Evolutionary conservation across 1,140 invertebrate genomes (phyloP).

Genomic region (Trachymyrmex cornetzi): DNA sequence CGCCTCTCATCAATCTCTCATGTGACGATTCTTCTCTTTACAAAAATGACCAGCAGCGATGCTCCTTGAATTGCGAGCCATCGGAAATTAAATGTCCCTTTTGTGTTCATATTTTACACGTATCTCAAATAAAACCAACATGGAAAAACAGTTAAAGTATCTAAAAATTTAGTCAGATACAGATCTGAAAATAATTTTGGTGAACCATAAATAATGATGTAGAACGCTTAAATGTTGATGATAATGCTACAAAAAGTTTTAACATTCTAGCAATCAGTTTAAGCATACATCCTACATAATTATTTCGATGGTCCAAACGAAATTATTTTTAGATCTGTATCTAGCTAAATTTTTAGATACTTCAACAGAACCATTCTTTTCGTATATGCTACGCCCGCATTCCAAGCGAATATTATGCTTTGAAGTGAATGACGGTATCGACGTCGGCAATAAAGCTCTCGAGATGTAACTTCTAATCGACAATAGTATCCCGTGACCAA

Average conservation of each 20-base stretch:
- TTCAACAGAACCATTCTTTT: no score
- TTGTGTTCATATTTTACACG: background rate
- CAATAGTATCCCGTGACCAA: constrained; percentile 79
- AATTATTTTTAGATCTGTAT: no score
- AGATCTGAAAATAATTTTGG: no score
- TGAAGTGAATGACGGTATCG: constrained; percentile 38
- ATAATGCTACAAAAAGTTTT: no score
- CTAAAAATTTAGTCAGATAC: no score
- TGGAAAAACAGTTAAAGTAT: no score
- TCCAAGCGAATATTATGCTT: constrained; percentile 10
- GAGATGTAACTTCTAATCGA: constrained; percentile 73
- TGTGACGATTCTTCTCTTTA: background rate
- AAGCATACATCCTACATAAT: no score
- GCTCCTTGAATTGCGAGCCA: background rate
- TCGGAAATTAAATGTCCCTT: background rate
- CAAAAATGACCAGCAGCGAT: background rate
- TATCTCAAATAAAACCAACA: background rate
- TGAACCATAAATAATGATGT: no score
- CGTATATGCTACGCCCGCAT: constrained; percentile 67
- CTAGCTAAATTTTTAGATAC: no score
- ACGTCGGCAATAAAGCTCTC: constrained; percentile 67
- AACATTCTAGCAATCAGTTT: no score
- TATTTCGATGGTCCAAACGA: no score
- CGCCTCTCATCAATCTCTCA: background rate
- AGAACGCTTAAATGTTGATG: no score